Base-by-base conservation (phyloP, 2,113 vertebrate species). In the Balaenoptera acutorostrata region DNA sequence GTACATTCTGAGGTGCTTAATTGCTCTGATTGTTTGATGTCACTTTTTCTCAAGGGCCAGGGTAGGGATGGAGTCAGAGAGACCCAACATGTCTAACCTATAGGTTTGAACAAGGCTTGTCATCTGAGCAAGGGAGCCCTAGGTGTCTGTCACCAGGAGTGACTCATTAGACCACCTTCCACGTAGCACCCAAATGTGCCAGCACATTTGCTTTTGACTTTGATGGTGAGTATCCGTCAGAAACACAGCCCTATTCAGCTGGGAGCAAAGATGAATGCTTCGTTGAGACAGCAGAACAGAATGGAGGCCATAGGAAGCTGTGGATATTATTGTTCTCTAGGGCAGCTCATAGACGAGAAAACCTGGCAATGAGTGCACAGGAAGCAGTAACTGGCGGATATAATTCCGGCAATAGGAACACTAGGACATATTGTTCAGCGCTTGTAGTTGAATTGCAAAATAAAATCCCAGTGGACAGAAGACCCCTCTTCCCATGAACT, bases 311-410 rank as follows among this genome's bases (percentile, higher is more conserved):
- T 75, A 74, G 90, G 88, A 96, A 93, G 61, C 75, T 23, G 77
- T 96, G 61, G 84, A 88, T 96, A 64, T 97, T 98, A 93, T 95
- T 98, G 96, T 98, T 98, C 98, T 98, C 97, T 71, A 95, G 97
- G 98, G 97, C 64, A 91, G 94, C 97, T 98, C 95, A 92, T n/a
- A 68, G 90, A 97, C 96, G 96, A 97, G 95, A 98, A 98, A 97
- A 97, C 74, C 74, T 96, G 95, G 96, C 97, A 92, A 69, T 86
- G 88, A 97, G 33, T 57, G 52, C 49, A 68, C 90, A 98, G 92
- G 98, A 97, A 97, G 89, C 95, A 90, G 97, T 97, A 96, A 97
- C 41, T 96, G 97, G 97, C 41, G 88, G 90, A 97, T 93, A 94
- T 72, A 80, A 97, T 96, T 61, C 87, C 61, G 17, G 68, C 77